Evolutionary conservation across 2,797 vertebrate genomes (phyloP), one percentile per base, ranked within the genome.

Genomic region (Helarctos malayanus): DNA sequence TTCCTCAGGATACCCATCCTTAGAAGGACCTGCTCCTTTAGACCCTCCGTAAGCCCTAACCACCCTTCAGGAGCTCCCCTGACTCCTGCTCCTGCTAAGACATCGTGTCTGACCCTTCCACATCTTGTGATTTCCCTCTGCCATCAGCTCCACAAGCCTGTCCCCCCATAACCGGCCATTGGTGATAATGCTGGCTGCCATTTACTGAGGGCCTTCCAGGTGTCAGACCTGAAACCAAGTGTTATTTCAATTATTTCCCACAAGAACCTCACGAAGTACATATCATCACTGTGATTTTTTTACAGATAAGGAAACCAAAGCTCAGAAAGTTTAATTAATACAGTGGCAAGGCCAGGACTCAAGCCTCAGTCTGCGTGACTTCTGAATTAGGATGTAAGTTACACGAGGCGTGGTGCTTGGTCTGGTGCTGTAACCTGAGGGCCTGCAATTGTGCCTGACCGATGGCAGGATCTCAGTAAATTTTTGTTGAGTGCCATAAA

Each of bases 231-330:
- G 35, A 80, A 80, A 76, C 52, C 23, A 49, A 54, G 21, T 1
- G 45, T 54, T 32, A 52, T 27, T 75, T 81, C 57, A 54, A n/a
- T 38, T 41, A 32, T 15, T 69, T 38, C 45, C 41, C 79, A 29
- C n/a, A 29, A 57, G 54, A 4, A 56, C 73, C n/a, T 32, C 61
- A 41, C 5, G 54, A 89, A 80, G 79, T 25, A 57, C 47, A 1
- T 29, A 27, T 6, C 56, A 52, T 9, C 61, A n/a, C 11, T 35
- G 41, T 16, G 2, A 41, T 65, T 27, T 29, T 54, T 54, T 65
- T 68, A 41, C 75, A 86, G 73, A 85, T 29, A 41, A 89, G n/a
- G 52, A 84, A 65, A 76, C 29, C 16, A 32, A 89, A 45, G 69
- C 14, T 82, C 25, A 25, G 29, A 13, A 56, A 91, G 41, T 80